Conservation (phyloP, 2,113 vertebrate species). For the Glaucidium brasilianum region DNA sequence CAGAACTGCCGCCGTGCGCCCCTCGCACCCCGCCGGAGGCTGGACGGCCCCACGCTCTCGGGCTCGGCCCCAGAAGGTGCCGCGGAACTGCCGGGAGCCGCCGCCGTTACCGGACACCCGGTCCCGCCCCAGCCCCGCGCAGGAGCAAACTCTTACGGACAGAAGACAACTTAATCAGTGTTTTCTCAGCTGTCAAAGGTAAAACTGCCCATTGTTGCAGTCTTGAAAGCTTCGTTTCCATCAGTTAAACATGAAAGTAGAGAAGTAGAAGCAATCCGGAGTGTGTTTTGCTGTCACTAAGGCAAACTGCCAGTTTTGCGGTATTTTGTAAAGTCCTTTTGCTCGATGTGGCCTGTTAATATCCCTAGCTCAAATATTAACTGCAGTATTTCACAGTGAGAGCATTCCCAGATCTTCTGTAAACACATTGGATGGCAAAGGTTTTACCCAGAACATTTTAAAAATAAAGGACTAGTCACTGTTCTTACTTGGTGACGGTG, state of each 20-base stretch:
- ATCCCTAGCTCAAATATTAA: not conserved
- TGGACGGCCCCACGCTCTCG: rapidly evolving
- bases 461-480: not conserved
- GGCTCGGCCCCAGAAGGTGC: not conserved
- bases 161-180: rapidly evolving
- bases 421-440: not conserved
- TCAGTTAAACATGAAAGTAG: not conserved
- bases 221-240: not conserved
- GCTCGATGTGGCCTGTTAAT: not conserved
- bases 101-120: too few relatives aligned
- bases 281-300: not conserved
- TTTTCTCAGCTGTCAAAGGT: not conserved
- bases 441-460: not conserved
- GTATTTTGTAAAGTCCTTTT: not conserved
- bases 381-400: not conserved
- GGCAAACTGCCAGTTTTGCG: not conserved
- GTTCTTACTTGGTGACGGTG: not conserved
- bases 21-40: too few relatives aligned
- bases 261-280: not conserved
- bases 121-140: not conserved
- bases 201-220: rapidly evolving
- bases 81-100: too few relatives aligned
- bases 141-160: not conserved
- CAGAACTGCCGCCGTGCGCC: too few relatives aligned
- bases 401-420: not conserved